Percentiles rank a stretch among this genome's conserved stretches.
Evolutionary conservation across 2,113 vertebrate species (phyloP).

Genomic region (Strigops habroptila): DNA sequence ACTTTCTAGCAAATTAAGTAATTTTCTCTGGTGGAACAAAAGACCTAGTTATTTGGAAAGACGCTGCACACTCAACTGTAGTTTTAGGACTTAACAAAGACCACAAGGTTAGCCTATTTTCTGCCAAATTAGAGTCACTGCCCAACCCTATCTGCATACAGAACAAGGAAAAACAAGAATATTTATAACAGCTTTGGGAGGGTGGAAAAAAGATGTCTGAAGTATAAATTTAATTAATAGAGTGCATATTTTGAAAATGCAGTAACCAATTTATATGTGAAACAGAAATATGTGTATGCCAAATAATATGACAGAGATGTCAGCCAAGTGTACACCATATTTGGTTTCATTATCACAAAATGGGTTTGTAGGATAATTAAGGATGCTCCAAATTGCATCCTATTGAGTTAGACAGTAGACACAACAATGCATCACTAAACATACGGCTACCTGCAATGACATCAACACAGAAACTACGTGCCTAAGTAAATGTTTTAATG

Average conservation of each 20-base stretch:
- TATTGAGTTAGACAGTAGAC: constrained; percentile 27
- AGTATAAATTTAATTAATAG: constrained; percentile 45
- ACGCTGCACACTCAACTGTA: background rate
- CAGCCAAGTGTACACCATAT: constrained; percentile 34
- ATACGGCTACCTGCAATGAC: constrained; percentile 24
- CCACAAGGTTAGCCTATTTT: constrained; percentile 14
- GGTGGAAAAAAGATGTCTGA: background rate
- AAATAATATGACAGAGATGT: constrained; percentile 23
- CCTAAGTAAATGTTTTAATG: background rate
- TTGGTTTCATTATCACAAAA: constrained; percentile 49
- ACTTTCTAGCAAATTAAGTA: constrained; percentile 31
- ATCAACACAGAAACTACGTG: background rate
- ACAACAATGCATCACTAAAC: constrained; percentile 16
- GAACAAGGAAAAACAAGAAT: background rate
- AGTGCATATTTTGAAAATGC: constrained; percentile 25
- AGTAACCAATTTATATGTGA: constrained; percentile 30
- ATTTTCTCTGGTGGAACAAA: constrained; percentile 49
- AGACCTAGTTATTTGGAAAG: constrained; percentile 2
- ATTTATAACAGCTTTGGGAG: background rate
- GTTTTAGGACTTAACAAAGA: constrained; percentile 22
- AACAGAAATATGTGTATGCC: constrained; percentile 39
- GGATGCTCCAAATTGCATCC: constrained; percentile 39
- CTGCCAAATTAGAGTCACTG: background rate
- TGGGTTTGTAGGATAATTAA: constrained; percentile 37
- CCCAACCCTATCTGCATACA: background rate